Conservation (phyloP, 2,797 vertebrate species). For the Meriones psammophilus region DNA sequence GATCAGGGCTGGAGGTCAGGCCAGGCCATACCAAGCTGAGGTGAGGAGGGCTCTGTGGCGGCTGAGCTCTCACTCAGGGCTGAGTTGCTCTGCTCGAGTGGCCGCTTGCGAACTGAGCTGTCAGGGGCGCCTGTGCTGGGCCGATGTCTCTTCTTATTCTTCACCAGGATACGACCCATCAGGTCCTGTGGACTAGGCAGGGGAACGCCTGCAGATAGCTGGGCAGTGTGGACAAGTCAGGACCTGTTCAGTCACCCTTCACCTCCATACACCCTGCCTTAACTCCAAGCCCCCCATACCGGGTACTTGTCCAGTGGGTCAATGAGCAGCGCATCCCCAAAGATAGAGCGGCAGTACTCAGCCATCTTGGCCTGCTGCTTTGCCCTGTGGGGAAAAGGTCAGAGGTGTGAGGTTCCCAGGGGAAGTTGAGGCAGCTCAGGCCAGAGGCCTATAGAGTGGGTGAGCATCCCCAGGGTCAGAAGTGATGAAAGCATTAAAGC, state of each 20-base stretch:
- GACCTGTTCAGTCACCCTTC: neutral
- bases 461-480: neutral
- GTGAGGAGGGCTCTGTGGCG: slow-evolving; percentile 86
- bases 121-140: slow-evolving; percentile 27
- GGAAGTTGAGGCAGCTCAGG: neutral
- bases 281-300: slow-evolving; percentile 83
- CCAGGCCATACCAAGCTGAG: slow-evolving; percentile 85
- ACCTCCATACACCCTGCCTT: accelerated
- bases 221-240: slow-evolving; percentile 47
- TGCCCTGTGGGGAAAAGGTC: slow-evolving; percentile 86
- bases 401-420: slow-evolving; percentile 38
- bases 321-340: slow-evolving; percentile 94
- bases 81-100: slow-evolving; percentile 85
- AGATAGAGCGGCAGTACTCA: slow-evolving; percentile 94
- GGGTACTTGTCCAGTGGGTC: slow-evolving; percentile 95
- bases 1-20: neutral
- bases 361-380: slow-evolving; percentile 97
- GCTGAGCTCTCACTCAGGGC: slow-evolving; percentile 87
- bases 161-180: slow-evolving; percentile 95
- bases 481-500: neutral
- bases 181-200: slow-evolving; percentile 94
- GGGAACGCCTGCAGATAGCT: slow-evolving; percentile 90
- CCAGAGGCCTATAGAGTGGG: neutral
- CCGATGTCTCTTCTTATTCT: slow-evolving; percentile 92
- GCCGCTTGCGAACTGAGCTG: slow-evolving; percentile 85